Evolutionary conservation across 2,888 invertebrate species (phyloP).

Genomic region (Ennomos erosarius): DNA sequence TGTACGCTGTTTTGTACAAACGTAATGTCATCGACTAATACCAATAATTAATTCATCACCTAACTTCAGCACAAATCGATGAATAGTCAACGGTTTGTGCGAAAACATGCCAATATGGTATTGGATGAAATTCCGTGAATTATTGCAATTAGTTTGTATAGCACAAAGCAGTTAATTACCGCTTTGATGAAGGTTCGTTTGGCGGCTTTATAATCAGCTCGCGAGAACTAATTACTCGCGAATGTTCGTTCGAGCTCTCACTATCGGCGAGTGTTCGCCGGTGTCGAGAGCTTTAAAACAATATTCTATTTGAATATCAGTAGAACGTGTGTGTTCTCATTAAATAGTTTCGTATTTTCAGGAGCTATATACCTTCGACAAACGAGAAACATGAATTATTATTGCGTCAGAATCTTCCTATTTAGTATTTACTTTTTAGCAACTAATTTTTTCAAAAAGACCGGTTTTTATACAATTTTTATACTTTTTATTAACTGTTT

Average conservation of each 20-base stretch:
- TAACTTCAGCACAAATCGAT: not conserved
- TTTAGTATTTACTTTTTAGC: too few species aligned
- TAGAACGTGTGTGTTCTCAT: not conserved
- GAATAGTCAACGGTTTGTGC: slow-evolving; percentile 2
- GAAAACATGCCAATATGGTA: slow-evolving; percentile 14
- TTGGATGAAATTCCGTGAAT: not conserved
- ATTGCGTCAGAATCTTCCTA: too few species aligned
- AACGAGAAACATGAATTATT: too few species aligned
- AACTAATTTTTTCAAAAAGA: too few species aligned
- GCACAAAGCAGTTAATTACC: slow-evolving; percentile 15
- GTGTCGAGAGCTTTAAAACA: not conserved
- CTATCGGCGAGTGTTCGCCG: not conserved
- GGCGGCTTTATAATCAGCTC: not conserved
- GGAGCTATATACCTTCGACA: too few species aligned
- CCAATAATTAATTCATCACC: too few species aligned
- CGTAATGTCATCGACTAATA: too few species aligned
- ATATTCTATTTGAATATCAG: slow-evolving; percentile 2
- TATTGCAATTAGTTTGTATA: slow-evolving; percentile 15
- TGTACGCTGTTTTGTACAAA: too few species aligned
- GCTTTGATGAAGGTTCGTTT: slow-evolving; percentile 1
- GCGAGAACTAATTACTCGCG: not conserved
- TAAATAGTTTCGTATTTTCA: too few species aligned
- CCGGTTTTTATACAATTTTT: too few species aligned
- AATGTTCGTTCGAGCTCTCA: slow-evolving; percentile 2
- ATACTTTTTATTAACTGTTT: too few species aligned